A percentile compares a stretch with the other conserved stretches of the same genome.
These are phyloP conservation scores for Diorhabda elongata DNA, from an alignment of 1,140 invertebrate genomes.

Conservation along the genomic window DNA sequence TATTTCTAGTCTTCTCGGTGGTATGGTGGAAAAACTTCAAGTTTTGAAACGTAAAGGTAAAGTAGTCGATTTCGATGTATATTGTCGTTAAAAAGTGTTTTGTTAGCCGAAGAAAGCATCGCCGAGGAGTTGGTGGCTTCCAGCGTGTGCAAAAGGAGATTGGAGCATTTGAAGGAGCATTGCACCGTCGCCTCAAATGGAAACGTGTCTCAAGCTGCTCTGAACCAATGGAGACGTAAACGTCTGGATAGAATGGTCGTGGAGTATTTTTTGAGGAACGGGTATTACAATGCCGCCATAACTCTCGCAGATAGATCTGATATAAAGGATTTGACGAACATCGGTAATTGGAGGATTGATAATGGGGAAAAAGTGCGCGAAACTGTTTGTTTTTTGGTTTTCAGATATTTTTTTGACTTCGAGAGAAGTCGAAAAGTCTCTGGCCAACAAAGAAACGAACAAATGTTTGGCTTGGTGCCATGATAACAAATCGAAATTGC, in stretches of 20 bases:
- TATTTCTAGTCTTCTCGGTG: constrained; percentile 76
- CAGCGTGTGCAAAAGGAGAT: constrained; percentile 76
- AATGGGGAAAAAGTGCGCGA: background rate
- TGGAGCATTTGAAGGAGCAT: constrained; percentile 91
- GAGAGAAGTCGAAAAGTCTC: constrained; percentile 78
- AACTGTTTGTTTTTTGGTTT: constrained; percentile 21
- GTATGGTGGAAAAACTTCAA: constrained; percentile 83
- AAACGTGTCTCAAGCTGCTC: constrained; percentile 50
- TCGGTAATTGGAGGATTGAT: constrained; percentile 54
- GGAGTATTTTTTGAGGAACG: constrained; percentile 92
- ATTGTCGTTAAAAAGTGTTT: constrained; percentile 1
- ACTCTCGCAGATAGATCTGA: constrained; percentile 77
- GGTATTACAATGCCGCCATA: constrained; percentile 91
- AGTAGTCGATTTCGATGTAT: background rate
- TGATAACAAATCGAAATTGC: constrained; percentile 93
- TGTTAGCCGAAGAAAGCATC: constrained; percentile 78
- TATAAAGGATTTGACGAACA: constrained; percentile 88
- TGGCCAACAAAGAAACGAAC: constrained; percentile 74
- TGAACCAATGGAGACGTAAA: constrained; percentile 81
- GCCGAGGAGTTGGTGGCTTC: constrained; percentile 85
- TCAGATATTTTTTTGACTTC: constrained; percentile 84
- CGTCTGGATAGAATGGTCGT: constrained; percentile 92
- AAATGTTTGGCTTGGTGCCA: constrained; percentile 95
- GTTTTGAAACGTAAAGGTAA: constrained; percentile 79
- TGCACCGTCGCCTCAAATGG: constrained; percentile 46